Evolutionary conservation across 2,797 vertebrate genomes (phyloP), one percentile per base, ranked within the genome.

Genomic region (Acipenser transmontanus): DNA sequence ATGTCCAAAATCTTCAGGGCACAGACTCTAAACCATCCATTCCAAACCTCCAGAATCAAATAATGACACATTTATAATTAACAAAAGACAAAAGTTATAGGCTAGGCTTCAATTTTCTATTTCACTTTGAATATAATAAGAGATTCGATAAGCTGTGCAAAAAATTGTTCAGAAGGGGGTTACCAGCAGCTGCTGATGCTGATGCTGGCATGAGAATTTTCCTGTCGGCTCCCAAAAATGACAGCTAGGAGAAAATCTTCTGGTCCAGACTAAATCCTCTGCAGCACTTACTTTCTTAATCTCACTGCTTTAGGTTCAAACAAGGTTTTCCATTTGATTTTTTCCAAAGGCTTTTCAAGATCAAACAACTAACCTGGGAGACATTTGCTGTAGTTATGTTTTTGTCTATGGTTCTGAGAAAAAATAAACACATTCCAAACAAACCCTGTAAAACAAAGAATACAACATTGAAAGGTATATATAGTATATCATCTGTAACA

Each of bases 401-500:
- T 76, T 87, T 88, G 64, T 88, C 81, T 0, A 86, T 87, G 57
- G 75, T 84, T 66, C 89, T 88, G 67, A 92, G 76, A 75, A 94
- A 94, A 85, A 92, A 93, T 12, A 90, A 80, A 76, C 91, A 93
- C 17, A 69, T 87, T 65, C 89, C 91, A 50, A 76, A 79, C 65
- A 93, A 74, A 54, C 80, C 78, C 92, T 94, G 72, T 11, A 78
- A 71, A 10, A 65, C 49, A 56, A 56, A 50, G 13, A 68, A 17
- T 17, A 17, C 17, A 17, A 56, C 20, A 52, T 47, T 47, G 20
- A 54, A 68, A 34, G 52, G 6, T 8, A 17, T 13, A 59, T 47
- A 12, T 50, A n/a, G 10, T 66, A 5, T 50, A n/a, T 8, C 4
- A 4, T 17, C 17, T 17, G 34, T 34, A 34, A 34, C 4, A 34